Evolutionary conservation across 2,888 invertebrate genomes (phyloP).

Genomic region (Leucophora obtusa): DNA sequence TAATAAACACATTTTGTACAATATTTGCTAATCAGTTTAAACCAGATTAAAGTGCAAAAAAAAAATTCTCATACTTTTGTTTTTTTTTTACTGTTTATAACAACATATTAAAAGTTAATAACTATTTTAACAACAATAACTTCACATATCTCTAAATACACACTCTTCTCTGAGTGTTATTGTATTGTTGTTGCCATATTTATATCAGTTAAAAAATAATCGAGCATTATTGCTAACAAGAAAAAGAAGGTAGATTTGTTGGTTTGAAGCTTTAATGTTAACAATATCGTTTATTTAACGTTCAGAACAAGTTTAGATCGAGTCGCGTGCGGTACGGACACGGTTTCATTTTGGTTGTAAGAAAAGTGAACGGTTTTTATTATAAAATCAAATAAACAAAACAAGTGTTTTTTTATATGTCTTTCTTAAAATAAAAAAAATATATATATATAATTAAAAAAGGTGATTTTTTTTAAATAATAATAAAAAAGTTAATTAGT

Average conservation of each 20-base stretch:
- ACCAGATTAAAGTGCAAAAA: conserved; percentile 21
- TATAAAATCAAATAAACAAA: neutral
- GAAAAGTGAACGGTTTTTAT: neutral
- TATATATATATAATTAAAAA: neutral
- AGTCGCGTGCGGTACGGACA: conserved; percentile 70
- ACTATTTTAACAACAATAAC: neutral
- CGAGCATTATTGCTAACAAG: conserved; percentile 43
- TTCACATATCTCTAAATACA: neutral
- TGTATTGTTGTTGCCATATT: conserved; percentile 21
- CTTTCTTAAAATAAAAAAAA: too few species aligned
- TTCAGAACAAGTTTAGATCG: conserved; percentile 76
- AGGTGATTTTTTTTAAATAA: neutral
- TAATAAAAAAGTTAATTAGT: neutral
- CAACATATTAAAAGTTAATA: conserved; percentile 3
- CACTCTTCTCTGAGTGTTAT: neutral
- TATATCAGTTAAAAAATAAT: conserved; percentile 50
- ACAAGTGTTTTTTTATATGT: neutral
- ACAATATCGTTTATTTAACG: conserved; percentile 68
- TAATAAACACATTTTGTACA: too few species aligned
- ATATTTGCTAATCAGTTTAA: conserved; percentile 24
- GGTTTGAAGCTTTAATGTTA: conserved; percentile 71
- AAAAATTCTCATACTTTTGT: neutral
- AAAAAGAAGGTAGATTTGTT: conserved; percentile 49
- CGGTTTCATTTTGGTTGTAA: conserved; percentile 41
- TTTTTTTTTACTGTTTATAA: neutral